Percentiles rank a stretch among this genome's conserved stretches.
These are phyloP conservation scores for Eubasilissa regina DNA, from an alignment of 1,140 invertebrate species.

Conservation along the genomic window DNA sequence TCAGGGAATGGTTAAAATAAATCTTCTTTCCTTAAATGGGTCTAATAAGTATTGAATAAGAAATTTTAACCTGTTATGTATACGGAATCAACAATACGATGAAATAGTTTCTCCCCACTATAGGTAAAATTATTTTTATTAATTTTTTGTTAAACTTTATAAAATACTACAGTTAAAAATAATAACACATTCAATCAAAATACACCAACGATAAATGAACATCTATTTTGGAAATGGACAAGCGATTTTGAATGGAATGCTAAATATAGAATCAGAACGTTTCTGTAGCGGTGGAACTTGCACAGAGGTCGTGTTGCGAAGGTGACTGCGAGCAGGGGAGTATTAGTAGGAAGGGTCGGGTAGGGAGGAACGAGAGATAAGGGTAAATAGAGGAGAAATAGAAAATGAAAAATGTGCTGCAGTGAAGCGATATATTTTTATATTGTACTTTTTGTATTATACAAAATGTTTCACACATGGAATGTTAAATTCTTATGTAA, in stretches of 20 bases:
- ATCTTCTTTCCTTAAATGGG: no score
- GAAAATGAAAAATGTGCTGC: neutral
- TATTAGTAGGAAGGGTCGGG: neutral
- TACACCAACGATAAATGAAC: no score
- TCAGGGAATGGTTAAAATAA: no score
- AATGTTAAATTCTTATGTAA: no score
- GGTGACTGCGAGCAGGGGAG: conserved; percentile 8
- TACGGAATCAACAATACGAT: no score
- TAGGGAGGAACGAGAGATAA: neutral
- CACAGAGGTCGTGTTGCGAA: conserved; percentile 35
- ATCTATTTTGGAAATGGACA: neutral
- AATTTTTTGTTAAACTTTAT: neutral
- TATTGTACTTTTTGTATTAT: no score
- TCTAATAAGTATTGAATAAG: no score
- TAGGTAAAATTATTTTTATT: no score
- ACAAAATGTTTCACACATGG: no score
- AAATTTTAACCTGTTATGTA: no score
- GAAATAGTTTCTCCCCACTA: no score
- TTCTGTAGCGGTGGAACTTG: conserved; percentile 1
- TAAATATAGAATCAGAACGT: neutral
- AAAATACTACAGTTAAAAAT: neutral
- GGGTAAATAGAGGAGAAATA: conserved; percentile 31
- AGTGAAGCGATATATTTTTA: no score
- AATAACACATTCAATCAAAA: neutral
- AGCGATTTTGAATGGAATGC: neutral